Base-by-base conservation (phyloP, 2,888 invertebrate species). In the Idaea straminata region DNA sequence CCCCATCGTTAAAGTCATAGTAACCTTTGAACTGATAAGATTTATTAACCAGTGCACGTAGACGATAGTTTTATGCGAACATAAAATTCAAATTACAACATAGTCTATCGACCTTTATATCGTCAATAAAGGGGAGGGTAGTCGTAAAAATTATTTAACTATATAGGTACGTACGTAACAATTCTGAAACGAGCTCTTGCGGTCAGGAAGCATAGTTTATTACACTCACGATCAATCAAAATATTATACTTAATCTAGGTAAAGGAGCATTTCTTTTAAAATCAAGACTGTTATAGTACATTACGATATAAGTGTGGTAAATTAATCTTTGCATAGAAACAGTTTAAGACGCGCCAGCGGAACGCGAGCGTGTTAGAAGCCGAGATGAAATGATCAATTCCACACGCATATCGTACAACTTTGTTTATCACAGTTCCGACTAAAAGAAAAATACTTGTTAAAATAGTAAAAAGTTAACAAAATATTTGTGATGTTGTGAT, bases 21-120 rank as follows among this genome's bases (percentile, higher is more conserved):
- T 58, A 58, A 35, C 36, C 61, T 61, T 59, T 25, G 61, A 62
- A 61, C 63, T 62, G 66, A 61, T 64, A 63, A 66, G 66, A 63
- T 66, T 66, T 69, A 47, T 47, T 47, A 13, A 13, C 47, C 47
- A 47, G 47, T 7, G 13, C 47, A 63, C 67, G 60, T 64, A 67
- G 61, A 68, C 64, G 68, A 76, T 72, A 75, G 77, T 74, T 78
- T 78, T 77, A 80, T 67, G 74, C 74, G 69, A 72, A 71, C 74
- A 80, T 80, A 78, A 81, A 80, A 75, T 74, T 76, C 74, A 75
- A 77, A 79, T 79, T 80, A 78, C 76, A 77, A 73, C 77, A 74
- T 75, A 75, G 74, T 70, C 74, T 73, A 74, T 77, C 75, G 77
- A 75, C 77, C 76, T 80, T 77, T 78, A 79, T 77, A 72, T 72